Percentiles rank a stretch among this genome's conserved stretches.
Conservation (phyloP, 2,113 vertebrate species). For the Pimephales promelas region DNA sequence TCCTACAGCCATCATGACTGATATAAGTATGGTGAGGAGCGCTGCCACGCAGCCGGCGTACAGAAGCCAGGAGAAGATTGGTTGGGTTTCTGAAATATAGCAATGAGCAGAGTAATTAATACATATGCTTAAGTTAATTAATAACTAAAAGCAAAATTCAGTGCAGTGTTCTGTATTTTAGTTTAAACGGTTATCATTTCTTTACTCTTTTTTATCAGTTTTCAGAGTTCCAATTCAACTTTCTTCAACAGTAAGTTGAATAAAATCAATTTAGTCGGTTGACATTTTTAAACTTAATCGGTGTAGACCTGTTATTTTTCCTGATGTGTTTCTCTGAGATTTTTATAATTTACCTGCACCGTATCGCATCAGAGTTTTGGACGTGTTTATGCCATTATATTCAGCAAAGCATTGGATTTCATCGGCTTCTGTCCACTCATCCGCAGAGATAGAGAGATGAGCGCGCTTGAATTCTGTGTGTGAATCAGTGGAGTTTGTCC, state of each 20-base stretch:
- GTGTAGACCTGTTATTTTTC: not conserved
- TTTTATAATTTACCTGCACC: not conserved
- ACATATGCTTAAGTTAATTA: not conserved
- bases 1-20: not conserved
- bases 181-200: too few relatives aligned
- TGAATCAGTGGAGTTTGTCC: constrained; percentile 32
- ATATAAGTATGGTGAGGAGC: not conserved
- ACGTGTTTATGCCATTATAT: not conserved
- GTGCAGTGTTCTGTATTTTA: not conserved
- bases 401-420: constrained; percentile 38
- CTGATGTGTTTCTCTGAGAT: not conserved
- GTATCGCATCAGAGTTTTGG: not conserved
- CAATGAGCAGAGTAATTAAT: not conserved
- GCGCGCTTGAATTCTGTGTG: constrained; percentile 38
- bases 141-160: not conserved
- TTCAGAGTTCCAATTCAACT: not conserved
- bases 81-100: not conserved
- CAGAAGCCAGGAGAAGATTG: not conserved
- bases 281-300: not conserved
- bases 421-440: not conserved
- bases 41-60: not conserved
- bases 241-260: not conserved
- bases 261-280: too few relatives aligned
- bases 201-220: not conserved
- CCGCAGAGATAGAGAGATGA: constrained; percentile 14